These are phyloP conservation scores for Stomorhina lunata DNA, from an alignment of 2,888 invertebrate species.

Conservation along the genomic window DNA sequence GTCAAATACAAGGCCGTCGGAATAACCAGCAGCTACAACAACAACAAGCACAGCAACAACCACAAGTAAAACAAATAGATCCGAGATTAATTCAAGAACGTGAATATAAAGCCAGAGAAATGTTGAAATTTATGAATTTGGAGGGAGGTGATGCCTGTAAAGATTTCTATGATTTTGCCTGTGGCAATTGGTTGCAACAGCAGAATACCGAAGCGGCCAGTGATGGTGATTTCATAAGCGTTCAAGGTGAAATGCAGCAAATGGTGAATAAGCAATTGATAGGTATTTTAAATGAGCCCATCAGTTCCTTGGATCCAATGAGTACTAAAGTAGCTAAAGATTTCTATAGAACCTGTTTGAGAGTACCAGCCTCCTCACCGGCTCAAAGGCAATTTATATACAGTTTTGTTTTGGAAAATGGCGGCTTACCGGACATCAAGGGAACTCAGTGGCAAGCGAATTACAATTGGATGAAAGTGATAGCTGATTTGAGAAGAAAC, in stretches of 20 bases:
- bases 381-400: constrained; percentile 69
- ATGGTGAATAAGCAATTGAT: constrained; percentile 69
- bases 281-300: constrained; percentile 67
- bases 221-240: constrained; percentile 67
- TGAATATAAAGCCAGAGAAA: constrained; percentile 57
- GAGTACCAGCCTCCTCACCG: constrained; percentile 64
- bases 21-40: constrained; percentile 5
- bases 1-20: constrained; percentile 44
- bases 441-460: constrained; percentile 72
- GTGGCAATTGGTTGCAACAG: constrained; percentile 74
- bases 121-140: constrained; percentile 72
- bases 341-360: constrained; percentile 73
- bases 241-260: constrained; percentile 68
- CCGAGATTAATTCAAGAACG: constrained; percentile 38
- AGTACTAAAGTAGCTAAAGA: constrained; percentile 70
- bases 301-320: constrained; percentile 51
- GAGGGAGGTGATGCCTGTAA: constrained; percentile 73
- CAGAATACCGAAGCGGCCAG: constrained; percentile 60
- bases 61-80: constrained; percentile 30
- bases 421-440: constrained; percentile 71
- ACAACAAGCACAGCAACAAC: constrained; percentile 19
- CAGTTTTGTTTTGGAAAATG: constrained; percentile 70
- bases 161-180: constrained; percentile 77
- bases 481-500: constrained; percentile 71
- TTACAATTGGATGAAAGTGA: constrained; percentile 73